phyloP scores from a whole-genome alignment of 1,140 invertebrate species.

The Maconellicoccus hirsutus region DNA sequence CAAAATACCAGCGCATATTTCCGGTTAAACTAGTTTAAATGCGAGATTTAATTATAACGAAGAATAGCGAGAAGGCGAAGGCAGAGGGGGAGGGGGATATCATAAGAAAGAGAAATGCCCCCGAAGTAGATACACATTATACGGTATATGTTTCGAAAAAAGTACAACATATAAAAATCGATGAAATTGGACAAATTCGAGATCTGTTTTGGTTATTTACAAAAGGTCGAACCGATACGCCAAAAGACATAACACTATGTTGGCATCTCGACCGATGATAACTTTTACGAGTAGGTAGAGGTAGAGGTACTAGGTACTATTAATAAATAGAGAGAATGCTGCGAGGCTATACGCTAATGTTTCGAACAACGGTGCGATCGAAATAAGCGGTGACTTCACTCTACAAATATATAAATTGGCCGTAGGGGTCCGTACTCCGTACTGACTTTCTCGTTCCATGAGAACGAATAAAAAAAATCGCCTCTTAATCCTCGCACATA shows the following conservation, averaged over 20 bases:
- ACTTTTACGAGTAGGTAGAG: neutral
- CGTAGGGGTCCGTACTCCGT: neutral
- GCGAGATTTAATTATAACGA: too few relatives aligned
- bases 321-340: neutral
- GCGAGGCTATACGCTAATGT: neutral
- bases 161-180: too few relatives aligned
- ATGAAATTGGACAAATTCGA: too few relatives aligned
- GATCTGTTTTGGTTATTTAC: too few relatives aligned
- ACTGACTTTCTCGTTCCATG: neutral
- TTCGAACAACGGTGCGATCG: neutral
- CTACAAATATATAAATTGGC: constrained; percentile 1
- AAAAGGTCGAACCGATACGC: too few relatives aligned
- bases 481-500: too few relatives aligned
- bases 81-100: too few relatives aligned
- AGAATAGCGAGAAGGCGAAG: too few relatives aligned
- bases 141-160: too few relatives aligned
- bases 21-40: neutral
- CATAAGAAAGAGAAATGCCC: too few relatives aligned
- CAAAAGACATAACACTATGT: neutral
- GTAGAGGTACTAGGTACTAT: neutral
- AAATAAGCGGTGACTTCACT: constrained; percentile 7
- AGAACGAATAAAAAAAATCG: too few relatives aligned
- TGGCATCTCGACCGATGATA: neutral
- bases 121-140: too few relatives aligned
- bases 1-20: neutral